Base-by-base conservation (phyloP, 2,888 invertebrate genomes). In the Drosophila lutescens region DNA sequence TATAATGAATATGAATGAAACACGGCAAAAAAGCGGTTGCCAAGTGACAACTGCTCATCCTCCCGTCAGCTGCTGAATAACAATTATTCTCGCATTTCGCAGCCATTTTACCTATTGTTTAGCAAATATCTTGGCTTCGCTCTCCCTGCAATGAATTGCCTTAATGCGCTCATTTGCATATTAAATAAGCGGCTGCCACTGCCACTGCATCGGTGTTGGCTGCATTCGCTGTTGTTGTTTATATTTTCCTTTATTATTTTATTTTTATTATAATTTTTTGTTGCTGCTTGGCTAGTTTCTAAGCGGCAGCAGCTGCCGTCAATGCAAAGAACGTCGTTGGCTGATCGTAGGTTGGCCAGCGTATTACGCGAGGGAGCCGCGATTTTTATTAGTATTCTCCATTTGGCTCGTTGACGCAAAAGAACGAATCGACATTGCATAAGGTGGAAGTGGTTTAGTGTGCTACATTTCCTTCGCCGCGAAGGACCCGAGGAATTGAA, bases 101-200 rank as follows among this genome's bases (percentile, higher is more conserved):
- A 71, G 69, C 71, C 67, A 74, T 78, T 69, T 81, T 74, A 78
- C 80, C 78, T 85, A 82, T 82, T 84, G 82, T 74, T 84, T 74
- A 80, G 76, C 82, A 80, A 82, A 78, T 81, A 82, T 74, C 61
- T 40, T 54, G 61, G 68, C 54, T 58, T 51, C 55, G 76, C 81
- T 70, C 73, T 80, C 75, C 70, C 79, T 80, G 82, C 79, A 81
- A 86, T 88, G 85, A 85, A 87, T 87, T 82, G 88, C 77, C 80
- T 85, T 85, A 80, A 80, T 80, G 75, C 86, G 80, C 81, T 84
- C 78, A 87, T 87, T 86, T 87, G 87, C 87, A 88, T 87, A 81
- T 85, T 86, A 88, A 88, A 83, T 77, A 86, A 84, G 82, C 78
- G 70, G 70, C 76, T 49, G 61, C 53, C 66, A 30, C 30, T 30